Percentiles rank a stretch among this genome's conserved stretches.
Evolutionary conservation across 2,113 vertebrate species (phyloP).

Genomic region (Montifringilla adamsi): DNA sequence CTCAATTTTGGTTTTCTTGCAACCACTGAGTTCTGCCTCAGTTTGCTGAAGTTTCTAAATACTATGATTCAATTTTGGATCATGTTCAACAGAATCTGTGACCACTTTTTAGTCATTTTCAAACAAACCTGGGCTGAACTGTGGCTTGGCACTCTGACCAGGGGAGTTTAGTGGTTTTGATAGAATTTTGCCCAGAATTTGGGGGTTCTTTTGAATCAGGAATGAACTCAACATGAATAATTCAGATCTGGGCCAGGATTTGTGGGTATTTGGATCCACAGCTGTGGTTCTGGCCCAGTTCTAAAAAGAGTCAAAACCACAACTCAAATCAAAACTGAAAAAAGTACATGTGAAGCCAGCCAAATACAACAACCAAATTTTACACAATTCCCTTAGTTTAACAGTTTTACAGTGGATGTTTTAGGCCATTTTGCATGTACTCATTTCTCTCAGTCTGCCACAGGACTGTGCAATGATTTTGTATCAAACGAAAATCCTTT

Average conservation of each 20-base stretch:
- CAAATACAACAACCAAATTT: not conserved
- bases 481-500: not conserved
- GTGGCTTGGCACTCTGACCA: slow-evolving; percentile 20
- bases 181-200: not conserved
- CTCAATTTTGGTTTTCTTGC: not conserved
- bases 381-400: not conserved
- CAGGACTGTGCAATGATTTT: not conserved
- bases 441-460: not conserved
- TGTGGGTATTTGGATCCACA: not conserved
- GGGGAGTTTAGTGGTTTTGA: not conserved
- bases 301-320: slow-evolving; percentile 11
- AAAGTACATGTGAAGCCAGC: not conserved
- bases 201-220: slow-evolving; percentile 8
- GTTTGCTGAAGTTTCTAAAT: slow-evolving; percentile 22
- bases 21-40: not conserved
- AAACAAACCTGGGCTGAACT: slow-evolving; percentile 37
- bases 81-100: not conserved
- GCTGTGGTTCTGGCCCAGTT: slow-evolving; percentile 12
- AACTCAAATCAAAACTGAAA: not conserved
- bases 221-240: slow-evolving; percentile 25
- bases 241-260: not conserved
- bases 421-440: not conserved
- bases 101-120: slow-evolving; percentile 9
- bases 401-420: not conserved
- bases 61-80: not conserved